Conservation (phyloP, 2,797 vertebrate genomes). For the Hydrophis major region DNA sequence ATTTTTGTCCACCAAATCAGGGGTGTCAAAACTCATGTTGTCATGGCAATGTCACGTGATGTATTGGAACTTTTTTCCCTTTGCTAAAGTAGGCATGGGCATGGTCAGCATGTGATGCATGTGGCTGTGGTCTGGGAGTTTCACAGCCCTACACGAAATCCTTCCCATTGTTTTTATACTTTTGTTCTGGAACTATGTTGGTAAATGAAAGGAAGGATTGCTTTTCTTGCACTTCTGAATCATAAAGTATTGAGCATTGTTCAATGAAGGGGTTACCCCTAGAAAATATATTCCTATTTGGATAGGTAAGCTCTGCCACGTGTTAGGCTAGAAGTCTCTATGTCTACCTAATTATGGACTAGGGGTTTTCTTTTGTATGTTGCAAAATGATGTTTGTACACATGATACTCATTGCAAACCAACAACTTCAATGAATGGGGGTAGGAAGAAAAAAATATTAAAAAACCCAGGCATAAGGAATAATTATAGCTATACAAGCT, state of each 20-base stretch:
- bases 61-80: too few relatives aligned
- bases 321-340: conserved; percentile 46
- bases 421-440: conserved; percentile 54
- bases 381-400: conserved; percentile 60
- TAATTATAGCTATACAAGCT: conserved; percentile 56
- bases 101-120: too few relatives aligned
- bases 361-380: conserved; percentile 59
- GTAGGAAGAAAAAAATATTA: conserved; percentile 1
- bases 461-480: conserved; percentile 41
- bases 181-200: background rate
- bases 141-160: background rate
- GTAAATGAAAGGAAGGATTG: background rate
- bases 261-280: conserved; percentile 35
- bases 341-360: conserved; percentile 64
- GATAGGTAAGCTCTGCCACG: conserved; percentile 36
- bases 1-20: background rate
- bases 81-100: too few relatives aligned
- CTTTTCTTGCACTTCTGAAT: background rate
- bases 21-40: too few relatives aligned
- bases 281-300: conserved; percentile 32
- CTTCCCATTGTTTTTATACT: background rate
- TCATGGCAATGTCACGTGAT: too few relatives aligned
- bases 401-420: conserved; percentile 59
- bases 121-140: too few relatives aligned
- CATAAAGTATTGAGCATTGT: background rate